These are phyloP conservation scores for Sminthurinus signatus DNA, from an alignment of 1,140 invertebrate genomes.

Conservation along the genomic window DNA sequence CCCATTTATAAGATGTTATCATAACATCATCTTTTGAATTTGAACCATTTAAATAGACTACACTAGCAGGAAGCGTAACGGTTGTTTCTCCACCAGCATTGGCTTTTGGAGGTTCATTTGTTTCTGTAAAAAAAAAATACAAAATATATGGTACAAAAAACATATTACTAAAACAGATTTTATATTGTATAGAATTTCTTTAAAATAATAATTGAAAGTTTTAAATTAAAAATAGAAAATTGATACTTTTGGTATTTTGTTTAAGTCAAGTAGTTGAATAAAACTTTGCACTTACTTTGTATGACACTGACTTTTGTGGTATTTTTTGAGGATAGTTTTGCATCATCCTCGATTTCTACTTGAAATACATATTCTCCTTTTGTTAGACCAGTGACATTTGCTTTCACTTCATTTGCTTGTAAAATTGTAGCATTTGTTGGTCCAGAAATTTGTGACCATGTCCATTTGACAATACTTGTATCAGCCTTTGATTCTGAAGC, in stretches of 20 bases:
- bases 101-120: conserved; percentile 79
- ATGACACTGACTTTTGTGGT: conserved; percentile 71
- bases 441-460: conserved; percentile 71
- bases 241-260: too few relatives aligned
- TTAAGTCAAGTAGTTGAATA: too few relatives aligned
- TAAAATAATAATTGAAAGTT: conserved; percentile 31
- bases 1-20: conserved; percentile 80
- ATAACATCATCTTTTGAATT: conserved; percentile 78
- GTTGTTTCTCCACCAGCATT: conserved; percentile 78
- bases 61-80: conserved; percentile 61
- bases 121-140: conserved; percentile 55
- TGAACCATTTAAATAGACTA: conserved; percentile 76
- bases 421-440: conserved; percentile 53
- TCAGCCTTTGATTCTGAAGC: conserved; percentile 68
- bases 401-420: conserved; percentile 44
- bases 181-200: neutral
- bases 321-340: conserved; percentile 67
- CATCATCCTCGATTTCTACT: conserved; percentile 75
- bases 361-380: conserved; percentile 78
- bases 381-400: conserved; percentile 69
- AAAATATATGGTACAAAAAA: neutral
- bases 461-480: conserved; percentile 69
- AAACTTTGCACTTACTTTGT: conserved; percentile 65
- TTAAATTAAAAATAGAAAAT: too few relatives aligned
- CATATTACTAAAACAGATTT: neutral